These are phyloP conservation scores for Leptinotarsa lineolata DNA, from an alignment of 1,140 invertebrate genomes.

Conservation along the genomic window DNA sequence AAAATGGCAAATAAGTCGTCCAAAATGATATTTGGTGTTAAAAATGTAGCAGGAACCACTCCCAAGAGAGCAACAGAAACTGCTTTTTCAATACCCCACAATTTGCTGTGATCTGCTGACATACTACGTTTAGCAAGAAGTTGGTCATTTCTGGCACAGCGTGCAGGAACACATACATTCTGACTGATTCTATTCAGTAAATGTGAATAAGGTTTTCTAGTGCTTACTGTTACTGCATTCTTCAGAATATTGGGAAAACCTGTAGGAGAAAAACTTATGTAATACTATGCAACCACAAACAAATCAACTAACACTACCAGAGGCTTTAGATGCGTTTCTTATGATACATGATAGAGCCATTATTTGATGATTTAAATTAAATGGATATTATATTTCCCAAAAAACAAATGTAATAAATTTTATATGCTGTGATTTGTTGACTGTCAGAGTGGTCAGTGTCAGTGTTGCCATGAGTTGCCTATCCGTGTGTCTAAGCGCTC, in stretches of 20 bases:
- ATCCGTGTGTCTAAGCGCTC: no score
- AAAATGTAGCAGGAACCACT: constrained; percentile 67
- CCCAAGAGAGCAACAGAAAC: constrained; percentile 64
- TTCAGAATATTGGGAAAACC: constrained; percentile 7
- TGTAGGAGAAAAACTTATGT: constrained; percentile 13
- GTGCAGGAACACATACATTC: background rate
- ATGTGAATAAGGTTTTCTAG: constrained; percentile 14
- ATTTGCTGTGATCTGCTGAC: constrained; percentile 48
- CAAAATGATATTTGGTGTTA: constrained; percentile 64
- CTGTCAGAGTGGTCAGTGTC: no score
- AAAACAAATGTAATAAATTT: no score
- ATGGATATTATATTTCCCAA: no score
- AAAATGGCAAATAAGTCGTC: constrained; percentile 69
- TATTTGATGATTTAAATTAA: background rate
- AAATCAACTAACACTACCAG: background rate
- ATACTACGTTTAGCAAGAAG: constrained; percentile 36
- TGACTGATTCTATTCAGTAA: background rate
- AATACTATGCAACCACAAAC: background rate
- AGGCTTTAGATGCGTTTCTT: background rate
- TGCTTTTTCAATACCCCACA: constrained; percentile 71
- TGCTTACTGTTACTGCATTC: background rate
- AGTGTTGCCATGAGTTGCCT: no score
- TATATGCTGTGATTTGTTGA: no score
- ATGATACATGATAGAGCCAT: constrained; percentile 18
- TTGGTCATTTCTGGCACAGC: background rate